These are phyloP conservation scores for Hypomesus transpacificus DNA, from an alignment of 2,113 vertebrate genomes.

Conservation along the genomic window DNA sequence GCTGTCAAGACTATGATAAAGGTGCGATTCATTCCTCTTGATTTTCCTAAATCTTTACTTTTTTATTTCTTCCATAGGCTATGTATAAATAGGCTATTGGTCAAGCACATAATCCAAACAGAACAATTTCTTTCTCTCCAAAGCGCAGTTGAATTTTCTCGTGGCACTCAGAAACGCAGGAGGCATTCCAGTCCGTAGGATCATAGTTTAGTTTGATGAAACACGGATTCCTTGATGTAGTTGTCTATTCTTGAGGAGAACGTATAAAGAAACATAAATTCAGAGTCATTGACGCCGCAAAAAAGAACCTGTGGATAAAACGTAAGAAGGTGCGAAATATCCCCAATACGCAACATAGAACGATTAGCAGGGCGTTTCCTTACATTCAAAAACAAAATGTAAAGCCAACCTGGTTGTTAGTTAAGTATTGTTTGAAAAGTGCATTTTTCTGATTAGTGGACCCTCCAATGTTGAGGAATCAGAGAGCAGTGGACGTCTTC, in stretches of 20 bases:
- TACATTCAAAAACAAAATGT: constrained; percentile 2
- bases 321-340: constrained; percentile 28
- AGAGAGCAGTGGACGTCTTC: constrained; percentile 67
- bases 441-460: constrained; percentile 49
- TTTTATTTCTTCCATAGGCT: constrained; percentile 68
- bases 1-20: constrained; percentile 88
- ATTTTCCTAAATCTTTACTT: constrained; percentile 74
- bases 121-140: constrained; percentile 44
- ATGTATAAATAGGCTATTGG: constrained; percentile 49
- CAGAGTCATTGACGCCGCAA: background rate
- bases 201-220: constrained; percentile 77
- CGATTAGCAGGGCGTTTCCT: constrained; percentile 11
- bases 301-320: constrained; percentile 13
- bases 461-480: constrained; percentile 59
- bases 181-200: constrained; percentile 74
- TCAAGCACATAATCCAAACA: constrained; percentile 65
- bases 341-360: constrained; percentile 34
- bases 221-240: constrained; percentile 43
- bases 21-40: constrained; percentile 93
- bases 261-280: constrained; percentile 40
- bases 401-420: constrained; percentile 16
- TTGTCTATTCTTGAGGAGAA: constrained; percentile 53
- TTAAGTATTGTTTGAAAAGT: constrained; percentile 35
- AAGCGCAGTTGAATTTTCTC: constrained; percentile 46
- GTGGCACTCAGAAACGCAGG: constrained; percentile 47